Evolutionary conservation across 2,797 vertebrate genomes (phyloP), one percentile per base, ranked within the genome.

Genomic region (Acropternis orthonyx): DNA sequence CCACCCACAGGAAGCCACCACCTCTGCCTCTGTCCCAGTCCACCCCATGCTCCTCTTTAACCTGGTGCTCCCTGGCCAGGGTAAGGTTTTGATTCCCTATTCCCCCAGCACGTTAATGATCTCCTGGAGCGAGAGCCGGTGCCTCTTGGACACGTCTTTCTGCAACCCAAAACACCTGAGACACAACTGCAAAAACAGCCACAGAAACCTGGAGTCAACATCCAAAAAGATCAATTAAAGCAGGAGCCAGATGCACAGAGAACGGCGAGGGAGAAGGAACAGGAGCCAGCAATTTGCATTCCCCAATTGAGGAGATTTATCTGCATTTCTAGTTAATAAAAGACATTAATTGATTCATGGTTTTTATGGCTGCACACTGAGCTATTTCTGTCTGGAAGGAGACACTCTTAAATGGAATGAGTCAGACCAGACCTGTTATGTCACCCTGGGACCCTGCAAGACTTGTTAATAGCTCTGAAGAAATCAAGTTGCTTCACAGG

Each of bases 251-350:
- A 65, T 3, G 32, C 41, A 82, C 79, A 79, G 58, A 61, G 61
- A 88, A 24, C 0, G 0, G 32, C 63, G 68, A 93, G 56, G 41
- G 36, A 69, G 76, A 59, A 59, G 75, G 74, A 76, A 49, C 0
- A 1, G 66, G 61, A 93, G 69, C 8, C 55, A 24, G 61, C 18
- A 56, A 91, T 93, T 92, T 93, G 72, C 1, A 4, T 71, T 81
- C 48, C 32, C 48, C 56, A 44, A 65, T 2, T 72, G 83, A 93
- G 68, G 58, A 77, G 74, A 88, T 88, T 94, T 87, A 93, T 89
- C 91, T 95, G 87, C 81, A 76, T 95, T 96, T 88, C 93, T 90
- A 58, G 92, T 91, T 95, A 95, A 94, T 88, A 96, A 91, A 94
- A 89, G 77, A 78, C 89, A 94, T 92, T 93, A 96, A 97, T 93